phyloP scores from a whole-genome alignment of 2,113 vertebrate genomes.

The Vombatus ursinus region DNA sequence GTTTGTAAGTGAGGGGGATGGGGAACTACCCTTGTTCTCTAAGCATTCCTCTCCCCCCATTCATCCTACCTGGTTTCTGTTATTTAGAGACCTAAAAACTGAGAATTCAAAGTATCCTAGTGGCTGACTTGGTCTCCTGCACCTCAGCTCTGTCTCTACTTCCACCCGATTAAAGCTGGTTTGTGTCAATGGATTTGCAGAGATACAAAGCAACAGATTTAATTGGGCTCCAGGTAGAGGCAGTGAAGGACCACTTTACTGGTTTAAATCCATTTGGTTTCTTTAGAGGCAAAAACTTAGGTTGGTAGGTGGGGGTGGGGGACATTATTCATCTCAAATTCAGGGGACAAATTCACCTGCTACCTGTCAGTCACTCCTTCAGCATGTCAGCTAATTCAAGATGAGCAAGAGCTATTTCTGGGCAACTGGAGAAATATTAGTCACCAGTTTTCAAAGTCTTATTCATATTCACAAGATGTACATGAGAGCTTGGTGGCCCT shows the following conservation, averaged over 20 bases:
- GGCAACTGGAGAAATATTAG: background rate
- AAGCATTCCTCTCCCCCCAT: background rate
- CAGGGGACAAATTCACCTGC: too few relatives aligned
- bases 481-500: background rate
- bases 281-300: constrained; percentile 18
- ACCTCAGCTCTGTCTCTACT: background rate
- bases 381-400: background rate
- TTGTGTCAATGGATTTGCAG: background rate
- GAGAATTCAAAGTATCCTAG: background rate
- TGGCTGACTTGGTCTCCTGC: background rate
- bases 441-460: constrained; percentile 16
- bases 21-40: background rate
- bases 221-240: background rate
- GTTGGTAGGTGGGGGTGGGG: background rate
- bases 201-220: background rate
- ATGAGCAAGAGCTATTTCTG: constrained; percentile 17
- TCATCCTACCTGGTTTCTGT: background rate
- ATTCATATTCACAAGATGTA: background rate
- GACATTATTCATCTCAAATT: constrained; percentile 7
- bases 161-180: background rate
- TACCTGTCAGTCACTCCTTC: background rate
- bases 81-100: background rate
- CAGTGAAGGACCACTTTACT: background rate
- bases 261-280: background rate
- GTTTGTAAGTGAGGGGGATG: background rate